A percentile compares a stretch with the other conserved stretches of the same genome.
Evolutionary conservation across 2,888 invertebrate species (phyloP).

Genomic region (Marronus borbonicus): DNA sequence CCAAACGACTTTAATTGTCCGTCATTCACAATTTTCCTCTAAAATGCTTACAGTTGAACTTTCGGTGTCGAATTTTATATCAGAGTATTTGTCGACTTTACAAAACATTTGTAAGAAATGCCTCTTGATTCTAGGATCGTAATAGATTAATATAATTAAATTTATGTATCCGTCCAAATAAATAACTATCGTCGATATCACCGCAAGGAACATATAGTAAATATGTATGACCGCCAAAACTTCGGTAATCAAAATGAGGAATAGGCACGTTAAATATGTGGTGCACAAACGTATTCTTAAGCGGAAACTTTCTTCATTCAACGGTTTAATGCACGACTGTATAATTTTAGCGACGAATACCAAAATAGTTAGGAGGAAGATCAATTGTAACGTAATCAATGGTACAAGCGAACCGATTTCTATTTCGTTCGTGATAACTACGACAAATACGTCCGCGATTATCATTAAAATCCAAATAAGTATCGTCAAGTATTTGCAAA

Average conservation of each 20-base stretch:
- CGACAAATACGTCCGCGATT: not conserved
- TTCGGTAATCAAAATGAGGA: slow-evolving; percentile 7
- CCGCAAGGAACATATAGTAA: slow-evolving; percentile 5
- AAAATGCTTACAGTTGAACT: slow-evolving; percentile 5
- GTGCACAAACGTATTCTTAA: slow-evolving; percentile 28
- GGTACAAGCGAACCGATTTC: not conserved
- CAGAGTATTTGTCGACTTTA: slow-evolving; percentile 4
- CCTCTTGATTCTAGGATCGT: slow-evolving; percentile 17
- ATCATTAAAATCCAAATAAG: slow-evolving; percentile 24
- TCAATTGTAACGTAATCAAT: not conserved
- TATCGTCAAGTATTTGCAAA: slow-evolving; percentile 19
- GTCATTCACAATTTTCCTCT: not conserved
- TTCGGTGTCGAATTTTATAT: slow-evolving; percentile 25
- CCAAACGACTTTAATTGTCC: not conserved
- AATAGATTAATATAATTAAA: slow-evolving; percentile 33
- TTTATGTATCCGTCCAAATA: slow-evolving; percentile 36
- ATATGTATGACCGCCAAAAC: slow-evolving; percentile 3
- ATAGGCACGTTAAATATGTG: slow-evolving; percentile 13
- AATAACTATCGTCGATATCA: slow-evolving; percentile 2
- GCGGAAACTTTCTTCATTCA: slow-evolving; percentile 11
- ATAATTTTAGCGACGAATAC: slow-evolving; percentile 1
- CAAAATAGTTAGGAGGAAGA: not conserved
- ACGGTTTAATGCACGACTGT: not conserved
- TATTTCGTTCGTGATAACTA: not conserved
- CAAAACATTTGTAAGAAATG: slow-evolving; percentile 39